Conservation (phyloP, 1,140 invertebrate genomes). For the Brachionus rotundiformis region DNA sequence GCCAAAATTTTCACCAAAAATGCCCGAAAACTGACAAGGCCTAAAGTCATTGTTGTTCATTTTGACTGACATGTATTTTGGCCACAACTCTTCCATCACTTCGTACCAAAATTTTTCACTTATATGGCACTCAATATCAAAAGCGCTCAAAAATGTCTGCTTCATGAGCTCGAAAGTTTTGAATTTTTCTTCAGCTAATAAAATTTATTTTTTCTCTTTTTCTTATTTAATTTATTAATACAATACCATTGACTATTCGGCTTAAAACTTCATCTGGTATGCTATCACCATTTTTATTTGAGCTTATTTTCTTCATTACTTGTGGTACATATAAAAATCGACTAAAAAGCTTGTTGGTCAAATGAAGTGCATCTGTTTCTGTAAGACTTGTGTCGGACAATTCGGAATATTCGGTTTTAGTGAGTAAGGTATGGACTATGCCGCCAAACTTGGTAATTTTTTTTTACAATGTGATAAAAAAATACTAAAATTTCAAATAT, state of each 20-base stretch:
- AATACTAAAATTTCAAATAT: background rate
- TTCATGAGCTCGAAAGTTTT: conserved; percentile 27
- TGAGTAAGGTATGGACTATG: conserved; percentile 27
- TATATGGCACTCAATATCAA: conserved; percentile 48
- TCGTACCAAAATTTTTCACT: conserved; percentile 76
- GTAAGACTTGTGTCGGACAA: conserved; percentile 9
- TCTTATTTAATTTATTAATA: background rate
- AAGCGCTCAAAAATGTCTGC: conserved; percentile 48
- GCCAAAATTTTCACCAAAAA: conserved; percentile 62
- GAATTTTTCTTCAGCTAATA: conserved; percentile 13
- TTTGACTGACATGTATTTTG: conserved; percentile 73
- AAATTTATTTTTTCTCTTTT: background rate
- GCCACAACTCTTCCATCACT: conserved; percentile 75
- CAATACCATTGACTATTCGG: conserved; percentile 4
- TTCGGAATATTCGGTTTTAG: conserved; percentile 32
- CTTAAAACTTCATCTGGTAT: conserved; percentile 16
- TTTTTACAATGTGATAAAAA: too few species aligned
- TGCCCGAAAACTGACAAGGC: conserved; percentile 73
- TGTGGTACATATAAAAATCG: conserved; percentile 1
- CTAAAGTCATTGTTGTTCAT: conserved; percentile 76
- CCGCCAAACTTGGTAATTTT: conserved; percentile 28
- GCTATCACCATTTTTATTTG: conserved; percentile 26
- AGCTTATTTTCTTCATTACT: conserved; percentile 38
- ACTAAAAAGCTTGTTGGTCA: conserved; percentile 19
- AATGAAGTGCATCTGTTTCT: conserved; percentile 26